These are phyloP conservation scores for Zaprionus obscuricornis DNA, from an alignment of 2,888 invertebrate genomes.

Conservation along the genomic window DNA sequence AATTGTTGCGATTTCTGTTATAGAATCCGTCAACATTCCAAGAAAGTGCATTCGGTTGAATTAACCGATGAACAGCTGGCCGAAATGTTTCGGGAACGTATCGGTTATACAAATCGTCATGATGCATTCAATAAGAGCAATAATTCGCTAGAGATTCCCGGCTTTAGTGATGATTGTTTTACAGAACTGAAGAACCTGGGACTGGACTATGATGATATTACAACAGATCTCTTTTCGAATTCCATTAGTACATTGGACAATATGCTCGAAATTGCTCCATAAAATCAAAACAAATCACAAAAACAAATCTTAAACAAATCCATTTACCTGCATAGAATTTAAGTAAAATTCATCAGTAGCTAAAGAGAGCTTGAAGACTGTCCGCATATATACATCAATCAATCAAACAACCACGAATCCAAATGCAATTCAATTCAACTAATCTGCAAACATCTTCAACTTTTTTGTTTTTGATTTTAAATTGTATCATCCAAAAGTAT, in stretches of 20 bases:
- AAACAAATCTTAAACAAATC: slow-evolving; percentile 10
- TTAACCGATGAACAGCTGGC: slow-evolving; percentile 68
- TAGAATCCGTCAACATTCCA: slow-evolving; percentile 75
- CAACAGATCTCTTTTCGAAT: slow-evolving; percentile 69
- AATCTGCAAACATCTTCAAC: slow-evolving; percentile 9
- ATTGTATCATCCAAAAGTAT: slow-evolving; percentile 16
- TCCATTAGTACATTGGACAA: slow-evolving; percentile 53
- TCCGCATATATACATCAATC: slow-evolving; percentile 41
- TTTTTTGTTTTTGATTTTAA: slow-evolving; percentile 33
- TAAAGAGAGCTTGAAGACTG: slow-evolving; percentile 73
- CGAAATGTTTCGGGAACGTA: slow-evolving; percentile 71
- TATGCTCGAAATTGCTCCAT: slow-evolving; percentile 62
- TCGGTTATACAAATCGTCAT: slow-evolving; percentile 74
- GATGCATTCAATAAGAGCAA: slow-evolving; percentile 70
- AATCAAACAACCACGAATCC: slow-evolving; percentile 8
- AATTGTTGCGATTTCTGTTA: not conserved
- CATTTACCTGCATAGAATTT: slow-evolving; percentile 58
- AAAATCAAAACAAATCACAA: slow-evolving; percentile 5
- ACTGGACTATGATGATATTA: slow-evolving; percentile 70
- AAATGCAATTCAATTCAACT: too few relatives aligned
- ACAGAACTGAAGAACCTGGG: slow-evolving; percentile 60
- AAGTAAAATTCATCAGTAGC: slow-evolving; percentile 51
- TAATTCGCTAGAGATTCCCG: slow-evolving; percentile 66
- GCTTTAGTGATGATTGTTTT: slow-evolving; percentile 66
- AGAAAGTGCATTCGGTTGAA: slow-evolving; percentile 58